Evolutionary conservation across 2,888 invertebrate species (phyloP).

Genomic region (Zeuzera pyrina): DNA sequence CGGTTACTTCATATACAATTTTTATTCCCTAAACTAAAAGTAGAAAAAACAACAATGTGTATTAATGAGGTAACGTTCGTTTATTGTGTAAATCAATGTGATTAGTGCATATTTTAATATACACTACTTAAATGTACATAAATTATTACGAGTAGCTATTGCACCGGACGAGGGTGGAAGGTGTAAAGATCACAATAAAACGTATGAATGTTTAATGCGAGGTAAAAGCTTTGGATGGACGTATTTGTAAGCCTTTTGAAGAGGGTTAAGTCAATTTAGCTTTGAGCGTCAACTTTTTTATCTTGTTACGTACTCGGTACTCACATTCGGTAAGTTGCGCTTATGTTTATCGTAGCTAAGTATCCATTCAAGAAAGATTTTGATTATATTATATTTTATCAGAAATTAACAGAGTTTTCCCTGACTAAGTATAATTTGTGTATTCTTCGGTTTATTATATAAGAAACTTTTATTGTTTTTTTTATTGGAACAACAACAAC

Average conservation of each 20-base stretch:
- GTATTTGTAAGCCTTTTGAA: conserved; percentile 62
- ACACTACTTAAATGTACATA: neutral
- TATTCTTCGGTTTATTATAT: too few species aligned
- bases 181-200: conserved; percentile 62
- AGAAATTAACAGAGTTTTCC: too few species aligned
- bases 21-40: too few species aligned
- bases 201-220: conserved; percentile 59
- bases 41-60: neutral
- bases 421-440: too few species aligned
- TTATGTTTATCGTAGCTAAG: conserved; percentile 33
- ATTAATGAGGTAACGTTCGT: neutral
- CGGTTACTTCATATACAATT: too few species aligned
- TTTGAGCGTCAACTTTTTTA: conserved; percentile 60
- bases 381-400: too few species aligned
- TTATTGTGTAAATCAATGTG: too few species aligned
- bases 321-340: conserved; percentile 28
- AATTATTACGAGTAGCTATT: too few species aligned
- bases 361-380: too few species aligned
- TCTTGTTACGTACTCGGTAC: conserved; percentile 12
- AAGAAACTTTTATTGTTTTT: too few species aligned
- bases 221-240: conserved; percentile 58
- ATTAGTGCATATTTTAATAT: too few species aligned
- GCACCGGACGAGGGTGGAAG: conserved; percentile 26
- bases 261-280: conserved; percentile 66
- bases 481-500: too few species aligned